Base-by-base conservation (phyloP, 2,113 vertebrate genomes). In the Paralichthys olivaceus region DNA sequence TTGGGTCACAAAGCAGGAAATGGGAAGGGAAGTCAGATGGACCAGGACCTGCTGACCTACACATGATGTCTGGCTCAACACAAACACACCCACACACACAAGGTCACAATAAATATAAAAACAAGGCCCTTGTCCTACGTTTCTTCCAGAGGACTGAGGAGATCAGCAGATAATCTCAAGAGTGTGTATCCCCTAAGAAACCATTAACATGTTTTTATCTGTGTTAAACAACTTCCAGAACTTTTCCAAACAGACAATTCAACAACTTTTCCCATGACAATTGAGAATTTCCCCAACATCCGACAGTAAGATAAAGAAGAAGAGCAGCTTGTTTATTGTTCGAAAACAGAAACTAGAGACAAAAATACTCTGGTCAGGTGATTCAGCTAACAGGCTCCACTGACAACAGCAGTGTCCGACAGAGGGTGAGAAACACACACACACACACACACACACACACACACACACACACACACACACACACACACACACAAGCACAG, bases 21-120 rank as follows among this genome's bases (percentile, higher is more conserved):
- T 26, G 26, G 51, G 55, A 57, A 57, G 57, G 17, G 71, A 80
- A 76, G 79, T 90, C 87, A 90, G 77, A 84, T 77, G 75, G 77
- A 73, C 57, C 0, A 6, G 32, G 72, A 80, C 83, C 86, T 87
- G 75, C 80, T 87, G 88, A 90, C 87, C 80, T 70, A 69, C 73
- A 79, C 84, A 67, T 85, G 69, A 81, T 2, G 8, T 37, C 64
- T 77, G 61, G 2, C 55, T 49, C 45, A 49, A 56, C 59, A 34
- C 22, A 47, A 58, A 67, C 53, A 65, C 60, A 40, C 51, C 65
- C 37, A 40, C 37, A 40, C 28, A 29, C 26, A 70, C 34, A 70
- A 23, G 64, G 17, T 60, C 58, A 68, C 58, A 64, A 64, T 56
- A 62, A 32, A 81, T 28, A 55, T n/a, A 53, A 0, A 72, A 84